Conservation (phyloP, 2,888 invertebrate genomes). For the Penaeus monodon region DNA sequence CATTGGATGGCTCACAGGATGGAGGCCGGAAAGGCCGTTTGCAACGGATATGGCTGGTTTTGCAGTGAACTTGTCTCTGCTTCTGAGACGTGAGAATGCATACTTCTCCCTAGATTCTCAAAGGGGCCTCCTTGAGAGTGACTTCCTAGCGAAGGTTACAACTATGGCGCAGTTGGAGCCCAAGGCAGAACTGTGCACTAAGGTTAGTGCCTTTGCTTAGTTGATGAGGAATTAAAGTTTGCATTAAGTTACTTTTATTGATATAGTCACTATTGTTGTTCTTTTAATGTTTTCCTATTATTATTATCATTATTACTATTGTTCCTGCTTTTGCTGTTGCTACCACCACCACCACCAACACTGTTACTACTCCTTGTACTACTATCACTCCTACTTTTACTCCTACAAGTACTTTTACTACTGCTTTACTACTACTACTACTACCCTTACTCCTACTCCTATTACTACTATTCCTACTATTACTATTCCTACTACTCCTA, state of each 20-base stretch:
- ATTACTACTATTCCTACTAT: too few relatives aligned
- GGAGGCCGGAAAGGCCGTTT: constrained; percentile 92
- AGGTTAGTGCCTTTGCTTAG: constrained; percentile 72
- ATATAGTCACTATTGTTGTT: too few relatives aligned
- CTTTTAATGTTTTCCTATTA: too few relatives aligned
- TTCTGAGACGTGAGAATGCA: constrained; percentile 80
- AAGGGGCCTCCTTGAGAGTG: constrained; percentile 90
- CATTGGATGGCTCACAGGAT: constrained; percentile 80
- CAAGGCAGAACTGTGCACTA: constrained; percentile 88
- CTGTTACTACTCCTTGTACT: too few relatives aligned
- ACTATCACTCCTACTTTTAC: too few relatives aligned
- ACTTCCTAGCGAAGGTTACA: constrained; percentile 80
- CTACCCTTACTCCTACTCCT: too few relatives aligned
- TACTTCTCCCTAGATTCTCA: constrained; percentile 86
- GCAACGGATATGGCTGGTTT: constrained; percentile 99
- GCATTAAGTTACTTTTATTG: background rate
- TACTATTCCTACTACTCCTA: too few relatives aligned
- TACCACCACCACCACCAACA: too few relatives aligned
- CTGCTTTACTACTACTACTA: too few relatives aligned
- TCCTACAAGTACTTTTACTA: too few relatives aligned
- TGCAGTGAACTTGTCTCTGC: constrained; percentile 83
- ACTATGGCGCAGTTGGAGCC: constrained; percentile 87
- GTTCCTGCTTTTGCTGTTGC: too few relatives aligned
- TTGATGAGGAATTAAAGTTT: background rate
- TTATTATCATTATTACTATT: too few relatives aligned